Evolutionary conservation across 2,113 vertebrate genomes (phyloP).

Genomic region (Eonycteris spelaea): DNA sequence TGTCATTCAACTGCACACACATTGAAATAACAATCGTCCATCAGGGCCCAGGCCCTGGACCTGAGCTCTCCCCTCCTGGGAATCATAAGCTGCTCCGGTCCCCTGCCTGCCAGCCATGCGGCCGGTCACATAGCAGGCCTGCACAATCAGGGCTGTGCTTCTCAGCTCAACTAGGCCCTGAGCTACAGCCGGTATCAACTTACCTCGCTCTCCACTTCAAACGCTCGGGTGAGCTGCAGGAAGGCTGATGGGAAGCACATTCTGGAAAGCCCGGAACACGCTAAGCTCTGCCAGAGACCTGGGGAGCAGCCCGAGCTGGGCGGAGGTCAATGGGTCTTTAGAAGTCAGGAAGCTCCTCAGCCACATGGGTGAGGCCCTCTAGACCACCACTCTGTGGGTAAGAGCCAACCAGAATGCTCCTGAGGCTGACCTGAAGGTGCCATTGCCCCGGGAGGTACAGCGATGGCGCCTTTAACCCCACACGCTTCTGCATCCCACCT

Average conservation of each 20-base stretch:
- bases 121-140: background rate
- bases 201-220: conserved; percentile 61
- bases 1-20: conserved; percentile 72
- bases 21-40: conserved; percentile 64
- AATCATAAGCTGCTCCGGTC: background rate
- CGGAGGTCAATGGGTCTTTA: conserved; percentile 7
- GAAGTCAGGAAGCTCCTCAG: conserved; percentile 11
- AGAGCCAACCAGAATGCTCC: background rate
- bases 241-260: conserved; percentile 42
- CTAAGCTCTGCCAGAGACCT: conserved; percentile 23
- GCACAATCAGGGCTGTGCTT: conserved; percentile 33
- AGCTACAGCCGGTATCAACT: conserved; percentile 46
- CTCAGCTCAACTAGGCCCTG: background rate
- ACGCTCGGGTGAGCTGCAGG: background rate
- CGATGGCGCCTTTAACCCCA: accelerated
- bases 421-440: background rate
- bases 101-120: background rate
- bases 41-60: conserved; percentile 22
- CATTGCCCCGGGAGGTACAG: accelerated
- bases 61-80: conserved; percentile 35
- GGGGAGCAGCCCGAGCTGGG: conserved; percentile 16
- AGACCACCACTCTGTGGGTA: background rate
- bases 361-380: background rate
- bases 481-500: background rate
- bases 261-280: conserved; percentile 49